phyloP scores from a whole-genome alignment of 2,797 vertebrate genomes.

The Anguilla obscura region DNA sequence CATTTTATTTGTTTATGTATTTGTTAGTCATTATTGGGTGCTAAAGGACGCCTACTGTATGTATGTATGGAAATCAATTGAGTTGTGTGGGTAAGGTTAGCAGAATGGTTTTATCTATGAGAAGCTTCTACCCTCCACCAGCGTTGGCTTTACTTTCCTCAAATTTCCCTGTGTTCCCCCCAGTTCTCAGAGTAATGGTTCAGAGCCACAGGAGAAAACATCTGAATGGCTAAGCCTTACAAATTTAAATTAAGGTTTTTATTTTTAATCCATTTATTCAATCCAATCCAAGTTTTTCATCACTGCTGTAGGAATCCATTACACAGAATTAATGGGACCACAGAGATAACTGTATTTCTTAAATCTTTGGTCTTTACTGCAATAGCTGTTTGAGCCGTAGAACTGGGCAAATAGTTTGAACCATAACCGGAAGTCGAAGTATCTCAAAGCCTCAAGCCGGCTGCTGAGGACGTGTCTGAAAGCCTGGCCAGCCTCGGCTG shows the following conservation, averaged over 20 bases:
- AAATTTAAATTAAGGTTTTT: neutral
- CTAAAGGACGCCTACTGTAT: neutral
- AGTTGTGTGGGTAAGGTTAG: neutral
- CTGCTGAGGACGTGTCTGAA: neutral
- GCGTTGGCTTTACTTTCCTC: neutral
- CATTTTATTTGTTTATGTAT: neutral
- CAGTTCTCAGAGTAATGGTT: neutral
- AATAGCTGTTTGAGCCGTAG: neutral
- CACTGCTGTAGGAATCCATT: neutral
- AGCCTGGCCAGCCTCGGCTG: neutral
- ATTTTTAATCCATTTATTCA: neutral
- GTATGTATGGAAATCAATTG: neutral
- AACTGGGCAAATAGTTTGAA: neutral
- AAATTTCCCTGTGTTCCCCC: neutral
- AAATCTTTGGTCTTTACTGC: neutral
- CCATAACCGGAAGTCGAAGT: neutral
- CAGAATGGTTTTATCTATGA: neutral
- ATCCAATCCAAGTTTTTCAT: neutral
- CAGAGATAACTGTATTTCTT: neutral
- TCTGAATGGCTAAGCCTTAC: neutral
- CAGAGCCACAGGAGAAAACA: neutral
- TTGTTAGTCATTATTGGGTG: neutral
- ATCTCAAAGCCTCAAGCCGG: neutral
- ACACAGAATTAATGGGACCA: neutral
- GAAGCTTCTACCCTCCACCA: neutral